Percentiles rank a stretch among this genome's conserved stretches.
Conservation (phyloP, 2,888 invertebrate species). For the Ormia ochracea region DNA sequence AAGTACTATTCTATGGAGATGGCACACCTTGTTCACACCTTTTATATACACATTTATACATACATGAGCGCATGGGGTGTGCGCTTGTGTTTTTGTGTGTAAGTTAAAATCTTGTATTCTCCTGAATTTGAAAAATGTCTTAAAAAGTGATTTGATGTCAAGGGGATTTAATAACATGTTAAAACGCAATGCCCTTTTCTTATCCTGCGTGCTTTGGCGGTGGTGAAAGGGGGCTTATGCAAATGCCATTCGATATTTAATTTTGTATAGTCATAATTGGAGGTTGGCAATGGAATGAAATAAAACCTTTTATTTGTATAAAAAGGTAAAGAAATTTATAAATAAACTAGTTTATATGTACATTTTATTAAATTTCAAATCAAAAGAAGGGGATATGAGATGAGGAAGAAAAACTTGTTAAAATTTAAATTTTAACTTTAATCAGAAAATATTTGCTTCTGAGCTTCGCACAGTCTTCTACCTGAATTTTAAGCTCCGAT, state of each 20-base stretch:
- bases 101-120: neutral
- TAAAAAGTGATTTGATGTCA: slow-evolving; percentile 4
- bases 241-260: neutral
- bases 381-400: no score
- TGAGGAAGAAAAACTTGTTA: no score
- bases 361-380: neutral
- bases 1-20: neutral
- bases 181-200: neutral
- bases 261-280: neutral
- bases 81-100: neutral
- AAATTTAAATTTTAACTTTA: no score
- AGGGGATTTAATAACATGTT: slow-evolving; percentile 12
- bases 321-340: neutral
- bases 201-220: neutral
- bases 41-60: no score
- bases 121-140: slow-evolving; percentile 3
- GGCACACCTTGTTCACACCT: slow-evolving; percentile 58
- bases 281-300: neutral
- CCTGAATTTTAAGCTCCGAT: no score
- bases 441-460: no score
- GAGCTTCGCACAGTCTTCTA: no score
- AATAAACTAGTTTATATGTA: no score
- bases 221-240: neutral
- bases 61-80: no score
- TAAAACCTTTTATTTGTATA: slow-evolving; percentile 22